A percentile compares a stretch with the other conserved stretches of the same genome.
Evolutionary conservation across 2,797 vertebrate species (phyloP).

Genomic region (Neomorphus geoffroyi): DNA sequence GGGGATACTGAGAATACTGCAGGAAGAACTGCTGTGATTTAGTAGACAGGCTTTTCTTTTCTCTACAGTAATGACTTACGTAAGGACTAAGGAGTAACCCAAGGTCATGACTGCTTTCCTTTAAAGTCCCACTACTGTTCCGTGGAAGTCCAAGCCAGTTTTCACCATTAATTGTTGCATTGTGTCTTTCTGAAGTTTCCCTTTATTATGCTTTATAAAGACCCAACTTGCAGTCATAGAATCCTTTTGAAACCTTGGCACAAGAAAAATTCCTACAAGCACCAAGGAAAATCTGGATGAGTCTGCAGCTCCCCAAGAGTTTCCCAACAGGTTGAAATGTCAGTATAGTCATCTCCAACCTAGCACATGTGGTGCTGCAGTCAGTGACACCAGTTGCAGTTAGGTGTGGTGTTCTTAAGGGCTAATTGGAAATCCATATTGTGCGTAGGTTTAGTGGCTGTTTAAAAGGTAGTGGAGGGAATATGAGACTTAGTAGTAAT

Average conservation of each 20-base stretch:
- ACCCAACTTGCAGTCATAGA: accelerated
- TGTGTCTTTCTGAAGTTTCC: not conserved
- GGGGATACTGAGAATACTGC: not conserved
- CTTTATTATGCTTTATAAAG: not conserved
- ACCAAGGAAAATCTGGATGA: not conserved
- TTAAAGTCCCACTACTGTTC: not conserved
- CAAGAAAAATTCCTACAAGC: not conserved
- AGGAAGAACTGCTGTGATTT: not conserved
- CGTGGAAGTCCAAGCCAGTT: not conserved
- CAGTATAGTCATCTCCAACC: not conserved
- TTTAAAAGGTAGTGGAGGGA: not conserved
- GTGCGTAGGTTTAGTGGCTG: not conserved
- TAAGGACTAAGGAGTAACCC: not conserved
- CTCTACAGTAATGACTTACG: accelerated
- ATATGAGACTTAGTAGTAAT: not conserved
- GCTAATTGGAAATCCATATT: not conserved
- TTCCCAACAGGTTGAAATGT: not conserved
- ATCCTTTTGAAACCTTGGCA: not conserved
- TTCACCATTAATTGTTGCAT: not conserved
- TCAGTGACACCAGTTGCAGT: not conserved
- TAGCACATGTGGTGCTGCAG: accelerated
- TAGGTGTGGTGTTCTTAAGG: not conserved
- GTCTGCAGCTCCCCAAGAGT: not conserved
- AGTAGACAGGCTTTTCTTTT: not conserved
- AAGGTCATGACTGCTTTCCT: not conserved